Conservation (phyloP, 2,888 invertebrate genomes). For the Hipparchia sbordonii region DNA sequence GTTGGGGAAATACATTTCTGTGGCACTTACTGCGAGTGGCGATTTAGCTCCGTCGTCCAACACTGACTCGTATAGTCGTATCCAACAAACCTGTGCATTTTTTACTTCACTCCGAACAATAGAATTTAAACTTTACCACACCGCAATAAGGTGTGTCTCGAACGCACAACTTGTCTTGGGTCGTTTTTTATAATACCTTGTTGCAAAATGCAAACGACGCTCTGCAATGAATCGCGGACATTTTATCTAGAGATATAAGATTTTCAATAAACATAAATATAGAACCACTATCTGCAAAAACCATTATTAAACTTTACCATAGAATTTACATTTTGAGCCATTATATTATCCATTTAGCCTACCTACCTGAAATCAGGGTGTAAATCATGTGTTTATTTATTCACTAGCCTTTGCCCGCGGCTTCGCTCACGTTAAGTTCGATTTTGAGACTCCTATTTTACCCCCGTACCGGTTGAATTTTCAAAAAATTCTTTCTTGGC, state of each 20-base stretch:
- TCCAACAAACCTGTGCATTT: constrained; percentile 47
- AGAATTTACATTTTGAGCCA: not conserved
- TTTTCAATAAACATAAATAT: constrained; percentile 50
- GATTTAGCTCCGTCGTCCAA: constrained; percentile 73
- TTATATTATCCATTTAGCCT: not conserved
- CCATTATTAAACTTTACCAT: not conserved
- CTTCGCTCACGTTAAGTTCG: no score
- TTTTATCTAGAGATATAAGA: constrained; percentile 57
- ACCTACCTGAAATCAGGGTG: no score
- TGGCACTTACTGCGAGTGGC: constrained; percentile 72
- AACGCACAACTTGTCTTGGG: constrained; percentile 38
- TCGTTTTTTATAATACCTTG: constrained; percentile 32
- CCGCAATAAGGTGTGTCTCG: constrained; percentile 45
- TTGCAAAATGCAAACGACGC: constrained; percentile 49
- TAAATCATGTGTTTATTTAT: no score
- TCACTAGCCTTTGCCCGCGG: no score
- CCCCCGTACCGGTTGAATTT: no score
- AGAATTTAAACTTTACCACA: constrained; percentile 62
- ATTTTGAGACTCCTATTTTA: no score
- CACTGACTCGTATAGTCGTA: constrained; percentile 43
- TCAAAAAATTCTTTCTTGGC: no score
- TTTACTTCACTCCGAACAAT: constrained; percentile 44
- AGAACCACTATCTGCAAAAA: constrained; percentile 21
- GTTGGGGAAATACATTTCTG: constrained; percentile 76
- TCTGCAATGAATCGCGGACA: constrained; percentile 58